Percentiles rank a stretch among this genome's conserved stretches.
Conservation (phyloP, 2,113 vertebrate species). For the Acrocephalus arundinaceus region DNA sequence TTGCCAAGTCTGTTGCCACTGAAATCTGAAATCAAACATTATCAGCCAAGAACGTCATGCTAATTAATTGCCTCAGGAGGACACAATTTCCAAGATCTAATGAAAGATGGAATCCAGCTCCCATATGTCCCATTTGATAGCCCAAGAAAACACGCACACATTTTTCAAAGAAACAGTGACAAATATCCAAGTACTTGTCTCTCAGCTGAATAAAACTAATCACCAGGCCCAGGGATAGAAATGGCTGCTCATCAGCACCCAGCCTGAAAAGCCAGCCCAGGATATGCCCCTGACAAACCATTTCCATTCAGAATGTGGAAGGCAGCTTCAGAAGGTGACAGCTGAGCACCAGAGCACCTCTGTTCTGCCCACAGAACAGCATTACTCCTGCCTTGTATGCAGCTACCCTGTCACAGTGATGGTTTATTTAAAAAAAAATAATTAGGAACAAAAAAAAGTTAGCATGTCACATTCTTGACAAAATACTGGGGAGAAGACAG, state of each 20-base stretch:
- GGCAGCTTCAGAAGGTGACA: not conserved
- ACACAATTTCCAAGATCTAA: slow-evolving; percentile 33
- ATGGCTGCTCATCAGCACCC: not conserved
- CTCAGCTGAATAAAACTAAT: not conserved
- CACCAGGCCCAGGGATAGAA: not conserved
- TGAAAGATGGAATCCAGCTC: slow-evolving; percentile 9
- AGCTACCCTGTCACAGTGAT: not conserved
- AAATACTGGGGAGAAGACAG: not conserved
- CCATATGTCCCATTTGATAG: slow-evolving; percentile 24
- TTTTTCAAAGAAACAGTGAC: slow-evolving; percentile 23
- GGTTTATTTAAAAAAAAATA: not conserved
- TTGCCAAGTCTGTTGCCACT: slow-evolving; percentile 33
- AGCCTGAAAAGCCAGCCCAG: not conserved
- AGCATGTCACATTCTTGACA: not conserved
- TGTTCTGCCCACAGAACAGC: not conserved
- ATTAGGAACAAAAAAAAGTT: not conserved
- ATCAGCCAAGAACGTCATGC: slow-evolving; percentile 39
- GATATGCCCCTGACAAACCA: not conserved
- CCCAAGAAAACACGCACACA: not conserved
- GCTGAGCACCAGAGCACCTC: not conserved
- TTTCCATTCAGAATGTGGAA: not conserved
- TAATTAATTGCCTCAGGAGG: slow-evolving; percentile 43
- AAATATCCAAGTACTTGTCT: not conserved
- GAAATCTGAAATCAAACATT: slow-evolving; percentile 50
- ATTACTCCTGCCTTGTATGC: not conserved